Percentiles rank a stretch among this genome's conserved stretches.
Evolutionary conservation across 2,113 vertebrate species (phyloP).

Genomic region (Stigmatopora argus): DNA sequence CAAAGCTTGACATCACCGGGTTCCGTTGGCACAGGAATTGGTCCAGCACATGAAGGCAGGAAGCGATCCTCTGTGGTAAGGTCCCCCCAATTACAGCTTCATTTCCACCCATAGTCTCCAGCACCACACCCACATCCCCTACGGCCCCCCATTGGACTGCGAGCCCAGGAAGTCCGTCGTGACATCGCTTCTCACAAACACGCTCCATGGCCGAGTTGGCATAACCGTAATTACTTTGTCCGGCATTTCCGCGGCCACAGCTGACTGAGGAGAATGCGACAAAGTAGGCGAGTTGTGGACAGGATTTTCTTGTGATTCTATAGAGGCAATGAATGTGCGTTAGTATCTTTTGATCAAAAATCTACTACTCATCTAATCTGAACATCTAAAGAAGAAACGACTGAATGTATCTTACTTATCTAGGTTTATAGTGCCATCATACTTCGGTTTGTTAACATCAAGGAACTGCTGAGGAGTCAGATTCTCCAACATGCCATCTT

Average conservation of each 20-base stretch:
- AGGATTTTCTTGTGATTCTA: slow-evolving; percentile 79
- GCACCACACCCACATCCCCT: slow-evolving; percentile 86
- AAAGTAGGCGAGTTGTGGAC: slow-evolving; percentile 85
- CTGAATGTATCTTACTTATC: slow-evolving; percentile 72
- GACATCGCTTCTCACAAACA: slow-evolving; percentile 82
- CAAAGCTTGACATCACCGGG: slow-evolving; percentile 89
- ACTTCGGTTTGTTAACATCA: slow-evolving; percentile 88
- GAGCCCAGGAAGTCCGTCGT: slow-evolving; percentile 81
- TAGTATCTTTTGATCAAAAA: neutral
- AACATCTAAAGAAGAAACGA: neutral
- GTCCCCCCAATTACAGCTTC: slow-evolving; percentile 83
- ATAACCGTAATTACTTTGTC: slow-evolving; percentile 93
- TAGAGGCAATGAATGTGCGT: neutral
- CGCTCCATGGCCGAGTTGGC: slow-evolving; percentile 98
- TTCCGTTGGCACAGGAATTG: slow-evolving; percentile 79
- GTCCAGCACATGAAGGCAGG: slow-evolving; percentile 89
- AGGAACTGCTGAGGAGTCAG: slow-evolving; percentile 79
- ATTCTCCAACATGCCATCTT: slow-evolving; percentile 92
- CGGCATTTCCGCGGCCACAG: slow-evolving; percentile 88
- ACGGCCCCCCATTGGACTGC: slow-evolving; percentile 94
- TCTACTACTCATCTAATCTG: neutral
- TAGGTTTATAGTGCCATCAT: slow-evolving; percentile 81
- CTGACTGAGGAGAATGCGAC: slow-evolving; percentile 95
- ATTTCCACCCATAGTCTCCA: slow-evolving; percentile 79
- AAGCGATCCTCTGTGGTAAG: slow-evolving; percentile 82